Evolutionary conservation across 35 echinoderm and acorn worm species (phyloP).

Genomic region (Ptychodera flava): DNA sequence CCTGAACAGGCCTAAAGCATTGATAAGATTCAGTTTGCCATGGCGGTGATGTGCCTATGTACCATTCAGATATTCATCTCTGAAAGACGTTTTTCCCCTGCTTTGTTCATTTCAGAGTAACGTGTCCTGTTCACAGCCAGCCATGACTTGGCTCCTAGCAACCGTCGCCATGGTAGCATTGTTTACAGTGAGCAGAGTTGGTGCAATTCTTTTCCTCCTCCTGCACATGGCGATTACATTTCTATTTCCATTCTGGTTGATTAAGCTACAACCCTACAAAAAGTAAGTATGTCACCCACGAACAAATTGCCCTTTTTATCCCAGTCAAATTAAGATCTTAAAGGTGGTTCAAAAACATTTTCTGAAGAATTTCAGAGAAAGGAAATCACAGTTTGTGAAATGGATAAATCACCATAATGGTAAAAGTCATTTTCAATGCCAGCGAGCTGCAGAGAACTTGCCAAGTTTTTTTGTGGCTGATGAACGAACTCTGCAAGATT

Average conservation of each 20-base stretch:
- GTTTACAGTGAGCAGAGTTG: conserved; percentile 40
- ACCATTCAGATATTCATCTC: too few species aligned
- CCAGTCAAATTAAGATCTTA: background rate
- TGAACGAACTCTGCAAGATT: too few species aligned
- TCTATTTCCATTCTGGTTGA: conserved; percentile 66
- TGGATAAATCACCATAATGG: background rate
- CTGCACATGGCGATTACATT: conserved; percentile 62
- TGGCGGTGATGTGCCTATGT: too few species aligned
- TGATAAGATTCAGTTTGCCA: too few species aligned
- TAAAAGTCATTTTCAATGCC: background rate
- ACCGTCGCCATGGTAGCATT: conserved; percentile 37
- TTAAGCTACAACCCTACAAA: conserved; percentile 80
- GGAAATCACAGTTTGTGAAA: background rate
- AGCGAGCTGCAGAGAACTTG: background rate
- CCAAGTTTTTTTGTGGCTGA: background rate
- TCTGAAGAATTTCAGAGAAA: background rate
- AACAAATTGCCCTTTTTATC: background rate
- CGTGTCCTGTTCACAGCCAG: conserved; percentile 16
- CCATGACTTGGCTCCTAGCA: conserved; percentile 44
- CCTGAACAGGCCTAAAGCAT: too few species aligned
- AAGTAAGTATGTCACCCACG: conserved; percentile 96
- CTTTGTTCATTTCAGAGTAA: conserved; percentile 20
- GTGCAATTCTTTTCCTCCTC: conserved; percentile 37
- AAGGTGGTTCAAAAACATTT: background rate
- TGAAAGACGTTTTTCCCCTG: too few species aligned